Conservation (phyloP, 2,113 vertebrate species). For the Amblyornis subalaris region DNA sequence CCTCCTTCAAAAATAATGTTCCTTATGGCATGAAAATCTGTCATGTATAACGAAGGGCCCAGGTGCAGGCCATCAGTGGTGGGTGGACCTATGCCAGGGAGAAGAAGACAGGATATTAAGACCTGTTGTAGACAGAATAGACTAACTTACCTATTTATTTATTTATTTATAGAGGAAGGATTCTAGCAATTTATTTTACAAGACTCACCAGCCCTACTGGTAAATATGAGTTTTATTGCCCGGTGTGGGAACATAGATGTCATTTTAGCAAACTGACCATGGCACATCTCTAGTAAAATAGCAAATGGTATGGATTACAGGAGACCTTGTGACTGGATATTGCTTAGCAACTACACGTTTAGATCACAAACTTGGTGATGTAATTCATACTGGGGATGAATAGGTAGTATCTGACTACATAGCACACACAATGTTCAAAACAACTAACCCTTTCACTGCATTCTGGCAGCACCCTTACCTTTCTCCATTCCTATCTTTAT, state of each 20-base stretch:
- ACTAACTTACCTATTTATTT: background rate
- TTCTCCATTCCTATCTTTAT: background rate
- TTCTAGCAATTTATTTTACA: background rate
- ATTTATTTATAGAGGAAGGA: background rate
- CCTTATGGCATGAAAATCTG: background rate
- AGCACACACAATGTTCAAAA: background rate
- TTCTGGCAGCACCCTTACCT: background rate
- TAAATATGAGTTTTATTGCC: background rate
- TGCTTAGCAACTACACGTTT: constrained; percentile 26
- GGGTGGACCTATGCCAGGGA: background rate
- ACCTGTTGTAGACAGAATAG: background rate
- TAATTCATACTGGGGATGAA: background rate
- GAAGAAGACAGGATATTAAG: background rate
- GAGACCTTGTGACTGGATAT: background rate
- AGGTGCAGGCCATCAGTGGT: background rate
- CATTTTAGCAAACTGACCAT: background rate
- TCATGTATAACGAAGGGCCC: accelerated
- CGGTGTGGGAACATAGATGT: background rate
- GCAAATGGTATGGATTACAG: background rate
- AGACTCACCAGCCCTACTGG: background rate
- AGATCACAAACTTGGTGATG: background rate
- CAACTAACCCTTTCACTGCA: background rate
- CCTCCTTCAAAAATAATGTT: background rate
- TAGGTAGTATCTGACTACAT: background rate
- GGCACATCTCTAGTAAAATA: background rate